Percentiles rank a stretch among this genome's conserved stretches.
phyloP scores from a whole-genome alignment of 2,888 invertebrate genomes.

The Darwinula stevensoni region DNA sequence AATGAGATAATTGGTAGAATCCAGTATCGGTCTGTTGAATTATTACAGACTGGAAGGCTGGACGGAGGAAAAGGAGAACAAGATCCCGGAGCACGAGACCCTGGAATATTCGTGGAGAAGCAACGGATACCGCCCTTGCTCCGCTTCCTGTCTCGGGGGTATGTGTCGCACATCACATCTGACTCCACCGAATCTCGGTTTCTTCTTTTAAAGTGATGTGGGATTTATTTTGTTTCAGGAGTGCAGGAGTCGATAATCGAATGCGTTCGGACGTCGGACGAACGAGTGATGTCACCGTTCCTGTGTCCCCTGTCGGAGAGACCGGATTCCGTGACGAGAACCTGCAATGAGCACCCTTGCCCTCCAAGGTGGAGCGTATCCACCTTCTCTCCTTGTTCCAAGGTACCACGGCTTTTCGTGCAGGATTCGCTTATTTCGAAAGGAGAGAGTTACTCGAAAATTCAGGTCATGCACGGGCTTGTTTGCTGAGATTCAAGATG shows the following conservation, averaged over 20 bases:
- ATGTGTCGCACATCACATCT: constrained; percentile 16
- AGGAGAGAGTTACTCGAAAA: no score
- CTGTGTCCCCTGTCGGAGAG: constrained; percentile 58
- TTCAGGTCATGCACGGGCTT: no score
- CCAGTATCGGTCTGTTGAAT: no score
- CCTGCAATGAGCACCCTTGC: constrained; percentile 83
- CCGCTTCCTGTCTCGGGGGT: constrained; percentile 71
- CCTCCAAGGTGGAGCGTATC: constrained; percentile 65
- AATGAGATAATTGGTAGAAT: no score
- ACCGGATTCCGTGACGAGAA: constrained; percentile 58
- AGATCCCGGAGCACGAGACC: no score
- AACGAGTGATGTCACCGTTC: constrained; percentile 56
- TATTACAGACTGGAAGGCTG: no score
- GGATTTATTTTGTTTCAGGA: constrained; percentile 15
- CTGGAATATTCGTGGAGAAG: constrained; percentile 61
- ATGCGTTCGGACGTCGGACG: constrained; percentile 58
- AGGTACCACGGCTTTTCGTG: constrained; percentile 16
- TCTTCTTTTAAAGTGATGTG: no score
- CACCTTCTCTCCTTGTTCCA: constrained; percentile 62
- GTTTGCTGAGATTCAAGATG: no score
- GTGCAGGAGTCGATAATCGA: constrained; percentile 55
- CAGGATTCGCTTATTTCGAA: no score
- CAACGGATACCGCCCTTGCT: constrained; percentile 70
- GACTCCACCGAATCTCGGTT: constrained; percentile 15
- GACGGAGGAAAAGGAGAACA: no score